A percentile compares a stretch with the other conserved stretches of the same genome.
These are phyloP conservation scores for Globodera ellingtonae DNA, from an alignment of 1,140 invertebrate genomes.

Conservation along the genomic window DNA sequence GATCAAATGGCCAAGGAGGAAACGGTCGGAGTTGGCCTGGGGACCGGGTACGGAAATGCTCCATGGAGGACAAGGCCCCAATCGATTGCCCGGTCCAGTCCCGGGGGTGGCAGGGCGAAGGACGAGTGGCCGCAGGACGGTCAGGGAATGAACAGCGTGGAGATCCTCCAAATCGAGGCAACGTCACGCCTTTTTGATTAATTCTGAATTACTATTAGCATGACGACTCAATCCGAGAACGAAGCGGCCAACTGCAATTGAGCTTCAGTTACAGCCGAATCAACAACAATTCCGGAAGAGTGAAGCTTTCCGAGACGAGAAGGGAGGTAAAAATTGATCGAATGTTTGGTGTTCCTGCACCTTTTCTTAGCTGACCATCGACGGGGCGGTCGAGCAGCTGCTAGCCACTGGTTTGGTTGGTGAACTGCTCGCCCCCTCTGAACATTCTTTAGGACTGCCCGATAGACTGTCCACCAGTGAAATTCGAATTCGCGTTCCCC, in stretches of 20 bases:
- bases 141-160: background rate
- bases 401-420: background rate
- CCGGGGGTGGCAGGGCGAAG: background rate
- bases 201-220: background rate
- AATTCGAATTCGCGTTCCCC: background rate
- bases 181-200: background rate
- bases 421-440: background rate
- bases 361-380: too few species aligned
- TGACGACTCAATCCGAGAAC: background rate
- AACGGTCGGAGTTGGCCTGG: slow-evolving; percentile 25
- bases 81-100: slow-evolving; percentile 11
- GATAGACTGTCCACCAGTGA: slow-evolving; percentile 1
- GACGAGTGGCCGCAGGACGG: background rate
- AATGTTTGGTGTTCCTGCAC: background rate
- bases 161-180: slow-evolving; percentile 1
- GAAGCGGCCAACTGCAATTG: background rate
- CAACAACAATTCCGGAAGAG: background rate
- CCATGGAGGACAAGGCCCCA: slow-evolving; percentile 2
- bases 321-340: background rate
- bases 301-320: background rate
- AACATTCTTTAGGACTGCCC: background rate
- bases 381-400: background rate
- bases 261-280: background rate
- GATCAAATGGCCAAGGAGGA: slow-evolving; percentile 44
- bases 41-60: slow-evolving; percentile 5